Evolutionary conservation across 2,888 invertebrate genomes (phyloP).

Genomic region (Polyommatus icarus): DNA sequence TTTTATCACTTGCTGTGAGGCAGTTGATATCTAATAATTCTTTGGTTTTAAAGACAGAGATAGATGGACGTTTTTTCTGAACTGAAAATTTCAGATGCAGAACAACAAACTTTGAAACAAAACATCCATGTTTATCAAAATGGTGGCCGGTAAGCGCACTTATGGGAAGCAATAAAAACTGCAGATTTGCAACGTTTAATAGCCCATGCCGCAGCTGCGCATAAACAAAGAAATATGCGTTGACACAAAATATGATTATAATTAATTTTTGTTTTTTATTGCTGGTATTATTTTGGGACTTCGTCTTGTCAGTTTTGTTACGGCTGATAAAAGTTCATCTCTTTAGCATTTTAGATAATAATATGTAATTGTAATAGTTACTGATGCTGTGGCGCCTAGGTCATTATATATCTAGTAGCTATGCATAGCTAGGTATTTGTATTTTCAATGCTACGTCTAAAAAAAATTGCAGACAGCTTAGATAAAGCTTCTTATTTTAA

Average conservation of each 20-base stretch:
- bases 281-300: background rate
- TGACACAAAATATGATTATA: conserved; percentile 25
- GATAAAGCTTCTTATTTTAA: no score
- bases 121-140: conserved; percentile 57
- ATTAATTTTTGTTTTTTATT: conserved; percentile 12
- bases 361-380: no score
- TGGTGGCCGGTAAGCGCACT: conserved; percentile 48
- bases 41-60: no score
- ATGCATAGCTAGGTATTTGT: no score
- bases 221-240: conserved; percentile 34
- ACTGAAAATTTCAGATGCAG: background rate
- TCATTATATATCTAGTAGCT: no score
- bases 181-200: conserved; percentile 50
- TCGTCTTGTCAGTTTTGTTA: background rate
- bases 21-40: no score
- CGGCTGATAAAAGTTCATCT: background rate
- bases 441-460: no score
- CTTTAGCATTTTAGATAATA: no score
- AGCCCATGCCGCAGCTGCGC: conserved; percentile 51
- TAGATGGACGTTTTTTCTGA: no score
- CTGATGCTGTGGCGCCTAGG: no score
- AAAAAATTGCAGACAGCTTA: no score
- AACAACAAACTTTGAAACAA: conserved; percentile 38
- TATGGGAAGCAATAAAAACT: conserved; percentile 56
- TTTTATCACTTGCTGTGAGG: no score